Conservation (phyloP, 2,797 vertebrate genomes). For the Phrynocephalus vlangalii region DNA sequence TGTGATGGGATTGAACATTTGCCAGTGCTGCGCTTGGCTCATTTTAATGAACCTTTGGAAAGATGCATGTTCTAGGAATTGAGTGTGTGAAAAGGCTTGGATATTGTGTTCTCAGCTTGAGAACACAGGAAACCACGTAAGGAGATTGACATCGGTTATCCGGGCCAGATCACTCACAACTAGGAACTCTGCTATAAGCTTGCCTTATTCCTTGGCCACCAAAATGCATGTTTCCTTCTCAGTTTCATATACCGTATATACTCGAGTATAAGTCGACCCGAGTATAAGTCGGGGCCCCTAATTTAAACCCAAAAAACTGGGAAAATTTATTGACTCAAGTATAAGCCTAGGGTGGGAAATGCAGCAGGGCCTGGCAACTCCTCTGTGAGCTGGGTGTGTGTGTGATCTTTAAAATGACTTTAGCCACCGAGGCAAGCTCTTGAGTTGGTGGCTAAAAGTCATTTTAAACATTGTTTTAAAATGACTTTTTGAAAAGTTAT, state of each 20-base stretch:
- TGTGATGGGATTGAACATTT: not conserved
- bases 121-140: conserved; percentile 20
- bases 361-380: no score
- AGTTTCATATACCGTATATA: not conserved
- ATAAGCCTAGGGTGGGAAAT: no score
- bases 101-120: not conserved
- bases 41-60: fast-evolving
- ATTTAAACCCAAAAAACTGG: no score
- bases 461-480: no score
- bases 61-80: not conserved
- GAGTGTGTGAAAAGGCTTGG: not conserved
- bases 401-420: no score
- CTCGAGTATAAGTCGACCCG: no score
- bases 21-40: fast-evolving
- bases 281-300: no score
- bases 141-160: not conserved
- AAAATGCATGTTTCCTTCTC: not conserved
- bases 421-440: no score
- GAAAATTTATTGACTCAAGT: no score
- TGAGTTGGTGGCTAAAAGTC: no score
- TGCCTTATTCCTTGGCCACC: not conserved
- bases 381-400: no score
- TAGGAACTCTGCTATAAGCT: not conserved
- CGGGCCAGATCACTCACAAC: not conserved
- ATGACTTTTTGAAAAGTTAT: no score